Evolutionary conservation across 2,113 vertebrate genomes (phyloP).

Genomic region (Neolamprologus cancellatus): DNA sequence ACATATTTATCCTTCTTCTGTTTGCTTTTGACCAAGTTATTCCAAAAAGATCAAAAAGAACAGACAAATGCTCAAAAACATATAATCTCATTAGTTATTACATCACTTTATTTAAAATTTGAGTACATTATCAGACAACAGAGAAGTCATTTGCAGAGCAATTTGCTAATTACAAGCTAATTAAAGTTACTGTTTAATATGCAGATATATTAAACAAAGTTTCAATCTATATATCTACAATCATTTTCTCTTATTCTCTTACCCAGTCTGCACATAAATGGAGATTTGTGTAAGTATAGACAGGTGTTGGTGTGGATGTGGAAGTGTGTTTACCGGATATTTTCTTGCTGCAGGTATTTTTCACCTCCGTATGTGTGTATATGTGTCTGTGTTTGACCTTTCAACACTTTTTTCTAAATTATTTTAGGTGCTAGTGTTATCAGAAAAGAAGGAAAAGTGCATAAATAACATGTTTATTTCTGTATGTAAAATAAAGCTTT

Average conservation of each 20-base stretch:
- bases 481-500: not conserved
- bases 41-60: not conserved
- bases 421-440: not conserved
- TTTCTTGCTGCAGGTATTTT: not conserved
- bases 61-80: not conserved
- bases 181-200: not conserved
- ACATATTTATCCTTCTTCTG: not conserved
- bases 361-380: not conserved
- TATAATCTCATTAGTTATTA: not conserved
- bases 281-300: not conserved
- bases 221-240: not conserved
- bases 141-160: not conserved
- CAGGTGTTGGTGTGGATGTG: accelerated
- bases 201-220: not conserved
- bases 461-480: accelerated
- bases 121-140: not conserved
- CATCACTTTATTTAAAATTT: slow-evolving; percentile 21
- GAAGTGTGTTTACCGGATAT: not conserved
- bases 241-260: not conserved
- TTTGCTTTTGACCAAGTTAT: not conserved
- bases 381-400: not conserved
- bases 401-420: not conserved
- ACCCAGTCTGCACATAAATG: not conserved
- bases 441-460: not conserved
- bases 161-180: not conserved